These are phyloP conservation scores for Xanthorhoe spadicearia DNA, from an alignment of 2,888 invertebrate species.

Conservation along the genomic window DNA sequence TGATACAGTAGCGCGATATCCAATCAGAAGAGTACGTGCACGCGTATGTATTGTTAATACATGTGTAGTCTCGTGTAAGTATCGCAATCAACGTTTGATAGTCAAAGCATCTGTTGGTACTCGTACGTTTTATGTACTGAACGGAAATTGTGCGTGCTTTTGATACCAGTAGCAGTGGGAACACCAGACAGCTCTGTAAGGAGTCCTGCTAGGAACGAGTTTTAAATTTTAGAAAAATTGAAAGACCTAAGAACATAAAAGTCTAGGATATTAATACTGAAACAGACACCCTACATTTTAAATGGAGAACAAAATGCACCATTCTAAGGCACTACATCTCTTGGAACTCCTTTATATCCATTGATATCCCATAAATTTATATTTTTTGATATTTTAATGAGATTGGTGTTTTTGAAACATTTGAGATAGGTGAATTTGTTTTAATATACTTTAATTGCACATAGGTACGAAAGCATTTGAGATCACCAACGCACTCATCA, in stretches of 20 bases:
- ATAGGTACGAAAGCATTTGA: conserved; percentile 41
- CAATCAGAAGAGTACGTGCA: not conserved
- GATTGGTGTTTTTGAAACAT: no score
- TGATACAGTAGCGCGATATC: conserved; percentile 20
- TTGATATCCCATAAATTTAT: no score
- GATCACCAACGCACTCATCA: conserved; percentile 45
- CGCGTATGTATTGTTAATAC: conserved; percentile 15
- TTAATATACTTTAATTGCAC: no score
- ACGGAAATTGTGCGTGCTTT: not conserved
- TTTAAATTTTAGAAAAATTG: not conserved
- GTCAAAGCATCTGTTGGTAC: conserved; percentile 39
- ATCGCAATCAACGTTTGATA: conserved; percentile 39
- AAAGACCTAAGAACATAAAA: no score
- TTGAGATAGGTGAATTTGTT: no score
- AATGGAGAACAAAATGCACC: no score
- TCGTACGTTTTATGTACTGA: conserved; percentile 4
- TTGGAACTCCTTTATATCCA: no score
- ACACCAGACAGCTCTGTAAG: not conserved
- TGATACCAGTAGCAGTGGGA: not conserved
- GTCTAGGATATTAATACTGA: not conserved
- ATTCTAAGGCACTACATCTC: no score
- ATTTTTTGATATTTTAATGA: no score
- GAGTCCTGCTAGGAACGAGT: not conserved
- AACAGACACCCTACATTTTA: not conserved
- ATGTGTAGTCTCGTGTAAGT: not conserved